These are phyloP conservation scores for Xestobium rufovillosum DNA, from an alignment of 2,888 invertebrate species.

Conservation along the genomic window DNA sequence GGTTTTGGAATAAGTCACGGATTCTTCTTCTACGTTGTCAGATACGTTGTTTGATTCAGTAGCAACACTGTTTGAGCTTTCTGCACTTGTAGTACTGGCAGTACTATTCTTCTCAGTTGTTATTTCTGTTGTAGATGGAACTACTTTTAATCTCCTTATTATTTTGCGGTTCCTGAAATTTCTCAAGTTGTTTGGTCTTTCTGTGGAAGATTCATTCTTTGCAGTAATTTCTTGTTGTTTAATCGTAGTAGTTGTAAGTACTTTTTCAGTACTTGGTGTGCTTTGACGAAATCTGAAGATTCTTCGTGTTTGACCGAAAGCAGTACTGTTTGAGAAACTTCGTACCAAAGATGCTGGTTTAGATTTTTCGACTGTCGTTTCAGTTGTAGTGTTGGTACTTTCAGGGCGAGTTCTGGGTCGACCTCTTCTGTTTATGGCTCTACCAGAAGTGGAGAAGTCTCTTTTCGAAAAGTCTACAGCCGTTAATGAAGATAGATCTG, in stretches of 20 bases:
- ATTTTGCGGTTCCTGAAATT: slow-evolving; percentile 17
- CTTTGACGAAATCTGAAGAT: no score
- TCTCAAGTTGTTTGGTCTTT: background rate
- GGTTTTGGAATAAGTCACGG: slow-evolving; percentile 9
- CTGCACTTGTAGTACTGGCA: slow-evolving; percentile 3
- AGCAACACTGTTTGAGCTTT: background rate
- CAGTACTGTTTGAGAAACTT: no score
- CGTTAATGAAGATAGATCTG: slow-evolving; percentile 50
- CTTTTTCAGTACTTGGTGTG: background rate
- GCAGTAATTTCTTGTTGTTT: background rate
- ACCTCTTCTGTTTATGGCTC: slow-evolving; percentile 2
- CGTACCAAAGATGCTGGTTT: background rate
- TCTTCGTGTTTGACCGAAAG: no score
- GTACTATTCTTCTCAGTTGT: slow-evolving; percentile 4
- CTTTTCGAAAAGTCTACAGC: slow-evolving; percentile 43
- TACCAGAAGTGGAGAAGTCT: slow-evolving; percentile 9
- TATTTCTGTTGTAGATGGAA: slow-evolving; percentile 8
- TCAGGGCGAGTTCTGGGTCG: slow-evolving; percentile 13
- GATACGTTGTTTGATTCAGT: background rate
- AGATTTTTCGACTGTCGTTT: background rate
- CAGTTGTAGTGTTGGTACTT: slow-evolving; percentile 9
- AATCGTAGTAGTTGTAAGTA: background rate
- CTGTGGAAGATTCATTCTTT: background rate
- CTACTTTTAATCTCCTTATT: slow-evolving; percentile 9
- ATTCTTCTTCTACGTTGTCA: slow-evolving; percentile 1